phyloP scores from a whole-genome alignment of 2,797 vertebrate genomes.

The Sarcophilus harrisii region DNA sequence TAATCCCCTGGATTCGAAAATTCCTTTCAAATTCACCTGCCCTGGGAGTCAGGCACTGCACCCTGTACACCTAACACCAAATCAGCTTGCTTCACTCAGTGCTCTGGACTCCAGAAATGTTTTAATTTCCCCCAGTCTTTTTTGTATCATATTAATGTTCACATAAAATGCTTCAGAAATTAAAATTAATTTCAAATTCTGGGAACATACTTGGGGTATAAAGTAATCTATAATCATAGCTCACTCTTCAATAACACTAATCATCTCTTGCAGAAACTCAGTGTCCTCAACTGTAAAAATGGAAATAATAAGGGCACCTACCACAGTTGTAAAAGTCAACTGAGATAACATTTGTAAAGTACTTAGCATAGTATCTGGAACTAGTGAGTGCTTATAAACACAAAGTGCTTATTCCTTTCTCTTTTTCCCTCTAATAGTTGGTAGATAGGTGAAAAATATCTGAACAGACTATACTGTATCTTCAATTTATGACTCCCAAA shows the following conservation, averaged over 20 bases:
- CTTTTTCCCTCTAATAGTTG: background rate
- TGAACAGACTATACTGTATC: background rate
- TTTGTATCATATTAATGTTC: background rate
- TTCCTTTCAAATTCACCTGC: background rate
- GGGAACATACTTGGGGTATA: background rate
- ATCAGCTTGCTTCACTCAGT: background rate
- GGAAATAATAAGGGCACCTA: too few species aligned
- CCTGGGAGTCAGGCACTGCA: background rate
- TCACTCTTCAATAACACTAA: background rate
- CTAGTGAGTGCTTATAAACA: too few species aligned
- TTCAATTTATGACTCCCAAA: background rate
- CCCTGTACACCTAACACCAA: background rate
- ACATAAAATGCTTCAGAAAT: background rate
- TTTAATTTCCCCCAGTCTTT: background rate
- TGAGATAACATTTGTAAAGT: too few species aligned
- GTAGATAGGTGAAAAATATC: background rate
- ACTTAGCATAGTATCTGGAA: too few species aligned
- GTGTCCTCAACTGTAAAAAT: too few species aligned
- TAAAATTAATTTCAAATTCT: background rate
- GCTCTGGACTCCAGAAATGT: background rate
- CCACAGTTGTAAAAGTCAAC: too few species aligned
- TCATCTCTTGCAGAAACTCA: background rate
- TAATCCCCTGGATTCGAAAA: background rate
- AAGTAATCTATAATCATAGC: background rate
- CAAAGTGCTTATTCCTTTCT: background rate